Conservation (phyloP, 2,888 invertebrate species). For the Horisme vitalbata region DNA sequence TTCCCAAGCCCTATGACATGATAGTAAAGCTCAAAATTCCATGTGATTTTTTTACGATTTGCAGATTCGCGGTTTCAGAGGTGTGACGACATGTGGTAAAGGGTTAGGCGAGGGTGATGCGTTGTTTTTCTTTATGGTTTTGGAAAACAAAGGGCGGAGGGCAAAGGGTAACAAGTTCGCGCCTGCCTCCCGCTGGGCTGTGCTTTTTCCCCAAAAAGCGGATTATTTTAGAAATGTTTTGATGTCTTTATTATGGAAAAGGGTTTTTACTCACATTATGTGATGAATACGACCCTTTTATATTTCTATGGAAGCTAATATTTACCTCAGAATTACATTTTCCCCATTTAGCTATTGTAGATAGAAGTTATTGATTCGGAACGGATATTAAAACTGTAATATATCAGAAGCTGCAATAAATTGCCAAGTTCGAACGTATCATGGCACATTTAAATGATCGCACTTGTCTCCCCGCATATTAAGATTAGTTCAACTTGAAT, state of each 20-base stretch:
- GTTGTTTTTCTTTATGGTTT: slow-evolving; percentile 73
- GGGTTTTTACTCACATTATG: slow-evolving; percentile 4
- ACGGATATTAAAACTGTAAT: slow-evolving; percentile 35
- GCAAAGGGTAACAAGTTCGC: slow-evolving; percentile 72
- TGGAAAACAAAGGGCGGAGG: slow-evolving; percentile 56
- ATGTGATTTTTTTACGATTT: slow-evolving; percentile 39
- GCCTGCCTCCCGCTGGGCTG: slow-evolving; percentile 64
- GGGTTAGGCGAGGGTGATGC: slow-evolving; percentile 69
- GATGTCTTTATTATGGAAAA: slow-evolving; percentile 51
- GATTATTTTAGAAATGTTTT: slow-evolving; percentile 52
- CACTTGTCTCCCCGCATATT: slow-evolving; percentile 44
- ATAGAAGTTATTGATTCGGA: slow-evolving; percentile 15
- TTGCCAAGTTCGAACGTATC: slow-evolving; percentile 43
- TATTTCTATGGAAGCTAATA: background rate
- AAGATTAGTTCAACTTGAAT: slow-evolving; percentile 40
- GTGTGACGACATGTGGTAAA: slow-evolving; percentile 56
- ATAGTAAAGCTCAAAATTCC: slow-evolving; percentile 27
- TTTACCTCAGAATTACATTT: background rate
- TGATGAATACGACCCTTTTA: background rate
- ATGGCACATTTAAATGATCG: slow-evolving; percentile 45
- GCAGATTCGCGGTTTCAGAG: slow-evolving; percentile 33
- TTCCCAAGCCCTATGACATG: slow-evolving; percentile 22
- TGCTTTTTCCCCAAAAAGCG: slow-evolving; percentile 56
- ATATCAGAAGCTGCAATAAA: slow-evolving; percentile 32
- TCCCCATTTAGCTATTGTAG: slow-evolving; percentile 1